These are phyloP conservation scores for Dryobates pubescens DNA, from an alignment of 2,797 vertebrate genomes.

Conservation along the genomic window DNA sequence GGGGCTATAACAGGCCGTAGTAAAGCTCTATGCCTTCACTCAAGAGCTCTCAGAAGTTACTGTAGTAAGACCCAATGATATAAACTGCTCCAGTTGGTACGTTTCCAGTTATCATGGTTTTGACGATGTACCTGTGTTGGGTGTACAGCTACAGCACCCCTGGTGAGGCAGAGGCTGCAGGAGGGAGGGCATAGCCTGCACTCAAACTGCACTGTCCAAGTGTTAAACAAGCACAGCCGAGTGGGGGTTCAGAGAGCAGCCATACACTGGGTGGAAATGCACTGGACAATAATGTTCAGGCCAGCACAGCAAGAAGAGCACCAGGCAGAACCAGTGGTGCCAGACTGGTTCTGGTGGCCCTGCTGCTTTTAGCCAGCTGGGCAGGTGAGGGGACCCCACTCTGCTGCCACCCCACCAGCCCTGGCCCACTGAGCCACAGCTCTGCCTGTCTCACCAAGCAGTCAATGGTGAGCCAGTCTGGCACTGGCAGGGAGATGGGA, in stretches of 20 bases:
- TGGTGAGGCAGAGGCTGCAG: too few relatives aligned
- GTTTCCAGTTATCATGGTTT: background rate
- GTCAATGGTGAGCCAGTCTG: background rate
- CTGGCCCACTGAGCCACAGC: too few relatives aligned
- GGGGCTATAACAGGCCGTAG: background rate
- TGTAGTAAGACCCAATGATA: background rate
- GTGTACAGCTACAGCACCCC: background rate
- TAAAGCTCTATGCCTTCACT: background rate
- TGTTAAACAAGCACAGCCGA: accelerated
- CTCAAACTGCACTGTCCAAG: too few relatives aligned
- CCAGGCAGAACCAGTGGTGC: background rate
- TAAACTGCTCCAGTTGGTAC: background rate
- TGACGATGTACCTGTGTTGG: accelerated
- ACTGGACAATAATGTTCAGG: accelerated
- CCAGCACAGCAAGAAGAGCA: too few relatives aligned
- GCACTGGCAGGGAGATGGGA: background rate
- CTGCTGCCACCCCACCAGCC: too few relatives aligned
- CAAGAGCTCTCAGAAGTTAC: background rate
- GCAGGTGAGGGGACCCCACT: too few relatives aligned
- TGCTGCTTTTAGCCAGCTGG: too few relatives aligned
- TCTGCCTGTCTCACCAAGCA: background rate
- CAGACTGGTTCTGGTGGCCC: background rate
- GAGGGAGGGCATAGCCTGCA: too few relatives aligned
- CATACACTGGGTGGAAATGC: accelerated
- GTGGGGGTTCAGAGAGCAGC: background rate